Conservation (phyloP, 2,113 vertebrate species). For the Oryzias celebensis region DNA sequence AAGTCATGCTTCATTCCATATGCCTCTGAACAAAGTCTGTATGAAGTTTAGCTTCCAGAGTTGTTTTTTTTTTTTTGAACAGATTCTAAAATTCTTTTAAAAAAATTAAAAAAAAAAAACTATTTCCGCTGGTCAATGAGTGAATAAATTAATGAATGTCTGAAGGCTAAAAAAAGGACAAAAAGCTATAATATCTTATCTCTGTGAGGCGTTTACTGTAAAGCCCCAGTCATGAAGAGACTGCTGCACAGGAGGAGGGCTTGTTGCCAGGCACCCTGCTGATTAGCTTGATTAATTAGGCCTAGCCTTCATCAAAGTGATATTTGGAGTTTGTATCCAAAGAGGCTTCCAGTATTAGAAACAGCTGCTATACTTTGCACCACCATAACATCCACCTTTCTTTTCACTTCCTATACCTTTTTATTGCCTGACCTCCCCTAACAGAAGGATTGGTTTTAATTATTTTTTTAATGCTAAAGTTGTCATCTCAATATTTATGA, state of each 20-base stretch:
- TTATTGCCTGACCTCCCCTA: no score
- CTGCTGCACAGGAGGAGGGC: conserved; percentile 42
- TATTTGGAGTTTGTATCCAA: conserved; percentile 65
- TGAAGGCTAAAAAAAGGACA: conserved; percentile 13
- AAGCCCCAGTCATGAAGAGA: conserved; percentile 43
- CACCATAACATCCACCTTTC: conserved; percentile 32
- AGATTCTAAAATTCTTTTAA: no score
- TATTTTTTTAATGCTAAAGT: no score
- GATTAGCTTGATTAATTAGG: conserved; percentile 70
- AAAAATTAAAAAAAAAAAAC: no score
- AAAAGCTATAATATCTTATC: conserved; percentile 22
- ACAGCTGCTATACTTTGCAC: conserved; percentile 37
- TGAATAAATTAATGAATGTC: no score
- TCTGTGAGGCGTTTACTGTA: conserved; percentile 44
- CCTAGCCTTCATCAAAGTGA: conserved; percentile 61
- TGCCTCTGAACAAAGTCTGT: no score
- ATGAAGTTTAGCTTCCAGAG: no score
- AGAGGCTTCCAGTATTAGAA: conserved; percentile 33
- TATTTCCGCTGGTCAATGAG: no score
- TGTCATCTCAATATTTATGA: no score
- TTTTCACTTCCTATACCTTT: background rate
- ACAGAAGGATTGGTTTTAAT: no score
- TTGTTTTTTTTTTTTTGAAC: no score
- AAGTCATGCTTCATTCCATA: no score
- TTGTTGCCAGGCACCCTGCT: conserved; percentile 53